These are phyloP conservation scores for Bujurquina vittata DNA, from an alignment of 2,113 vertebrate genomes.

Conservation along the genomic window DNA sequence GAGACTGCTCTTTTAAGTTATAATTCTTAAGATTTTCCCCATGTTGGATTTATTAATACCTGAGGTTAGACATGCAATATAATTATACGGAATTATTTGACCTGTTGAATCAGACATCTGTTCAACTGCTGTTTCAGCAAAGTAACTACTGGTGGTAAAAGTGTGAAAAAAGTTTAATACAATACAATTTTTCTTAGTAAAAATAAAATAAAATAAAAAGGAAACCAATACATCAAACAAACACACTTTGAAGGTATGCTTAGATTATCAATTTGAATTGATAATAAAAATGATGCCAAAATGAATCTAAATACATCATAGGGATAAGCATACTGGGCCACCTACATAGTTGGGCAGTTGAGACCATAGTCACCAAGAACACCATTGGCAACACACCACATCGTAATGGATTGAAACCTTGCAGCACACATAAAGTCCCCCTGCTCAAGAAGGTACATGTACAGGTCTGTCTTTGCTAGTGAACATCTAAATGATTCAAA, in stretches of 20 bases:
- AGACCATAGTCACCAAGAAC: too few relatives aligned
- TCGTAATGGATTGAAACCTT: too few relatives aligned
- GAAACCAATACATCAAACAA: background rate
- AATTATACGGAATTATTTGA: background rate
- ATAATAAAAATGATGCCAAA: background rate
- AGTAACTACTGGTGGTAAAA: background rate
- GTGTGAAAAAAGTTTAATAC: background rate
- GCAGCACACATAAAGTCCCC: too few relatives aligned
- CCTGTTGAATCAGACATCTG: background rate
- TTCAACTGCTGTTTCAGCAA: background rate
- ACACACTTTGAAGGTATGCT: too few relatives aligned
- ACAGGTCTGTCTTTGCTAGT: too few relatives aligned
- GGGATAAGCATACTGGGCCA: background rate
- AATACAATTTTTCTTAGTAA: background rate
- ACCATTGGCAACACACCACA: too few relatives aligned
- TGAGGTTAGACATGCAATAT: background rate
- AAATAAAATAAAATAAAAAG: background rate
- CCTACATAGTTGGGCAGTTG: background rate
- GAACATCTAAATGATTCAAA: too few relatives aligned
- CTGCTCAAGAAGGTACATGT: too few relatives aligned
- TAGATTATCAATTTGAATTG: too few relatives aligned
- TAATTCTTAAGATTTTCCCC: background rate
- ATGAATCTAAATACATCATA: background rate
- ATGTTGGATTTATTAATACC: background rate
- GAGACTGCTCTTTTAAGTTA: background rate